Evolutionary conservation across 2,888 invertebrate genomes (phyloP), one percentile per base, ranked within the genome.

Genomic region (Cepaea hortensis): DNA sequence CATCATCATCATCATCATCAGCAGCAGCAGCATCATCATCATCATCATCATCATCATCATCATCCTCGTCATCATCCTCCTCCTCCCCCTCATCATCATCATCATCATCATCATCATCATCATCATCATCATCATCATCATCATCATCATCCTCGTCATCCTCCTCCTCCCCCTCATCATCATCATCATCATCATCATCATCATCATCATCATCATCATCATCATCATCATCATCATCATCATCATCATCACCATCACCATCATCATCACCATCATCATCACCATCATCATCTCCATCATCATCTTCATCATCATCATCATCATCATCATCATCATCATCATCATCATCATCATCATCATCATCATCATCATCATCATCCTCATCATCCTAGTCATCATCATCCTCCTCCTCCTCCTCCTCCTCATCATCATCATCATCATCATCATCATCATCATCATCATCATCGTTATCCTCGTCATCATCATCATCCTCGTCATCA

Each of bases 141-240:
- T 15, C 73, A 18, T 46, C 68, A 48, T 20, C 79, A 50, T 68
- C 61, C 7, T 68, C 79, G 13, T 65, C 46, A 70, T 46, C 62
- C 75, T 77, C 46, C 15, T 70, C 70, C 48, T 85, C 50, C n/a
- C 7, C 70, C 46, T 85, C 18, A 73, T 70, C 68, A 11, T 73
- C 75, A n/a, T 9, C 55, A 5, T 80, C 48, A 3, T 20, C 13
- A 35, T 23, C 46, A 61, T 35, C 75, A 50, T 75, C 61, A 55
- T 15, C 61, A 50, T 50, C 68, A n/a, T 70, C 75, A 20, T 18
- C 55, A 73, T 23, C 55, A 65, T 72, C 35, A 23, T 48, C 76
- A 18, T 79, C 70, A 48, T n/a, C 35, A 35, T 35, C 35, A 35
- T 79, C 79, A 70, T 9, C 70, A 35, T n/a, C 35, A 46, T 61